phyloP scores from a whole-genome alignment of 1,140 invertebrate species.

The Zaprionus tsacasi region DNA sequence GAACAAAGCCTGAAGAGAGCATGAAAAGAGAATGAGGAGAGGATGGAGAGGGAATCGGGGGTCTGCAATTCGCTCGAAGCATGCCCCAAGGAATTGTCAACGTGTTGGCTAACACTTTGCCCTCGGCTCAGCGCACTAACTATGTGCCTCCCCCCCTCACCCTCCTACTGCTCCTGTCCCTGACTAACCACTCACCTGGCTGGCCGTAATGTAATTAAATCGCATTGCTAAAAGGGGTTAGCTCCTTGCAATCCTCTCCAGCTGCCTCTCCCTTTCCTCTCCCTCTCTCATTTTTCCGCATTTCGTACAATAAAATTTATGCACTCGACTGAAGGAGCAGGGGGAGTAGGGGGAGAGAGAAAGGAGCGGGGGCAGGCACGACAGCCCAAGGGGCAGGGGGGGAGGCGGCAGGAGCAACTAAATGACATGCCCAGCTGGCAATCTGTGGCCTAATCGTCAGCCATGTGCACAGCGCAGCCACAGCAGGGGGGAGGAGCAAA shows the following conservation, averaged over 20 bases:
- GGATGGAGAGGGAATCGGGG: background rate
- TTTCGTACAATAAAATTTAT: conserved; percentile 77
- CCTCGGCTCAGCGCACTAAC: background rate
- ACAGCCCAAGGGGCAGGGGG: background rate
- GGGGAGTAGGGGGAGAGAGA: background rate
- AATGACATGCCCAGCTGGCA: conserved; percentile 71
- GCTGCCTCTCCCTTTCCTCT: background rate
- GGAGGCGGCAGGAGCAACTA: conserved; percentile 45
- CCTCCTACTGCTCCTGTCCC: background rate
- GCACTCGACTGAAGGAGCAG: conserved; percentile 45
- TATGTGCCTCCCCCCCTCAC: background rate
- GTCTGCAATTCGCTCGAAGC: conserved; percentile 69
- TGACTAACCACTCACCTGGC: background rate
- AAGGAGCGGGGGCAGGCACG: background rate
- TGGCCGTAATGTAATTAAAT: conserved; percentile 72
- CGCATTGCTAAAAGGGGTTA: conserved; percentile 60
- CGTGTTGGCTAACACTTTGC: conserved; percentile 51
- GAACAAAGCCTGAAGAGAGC: background rate
- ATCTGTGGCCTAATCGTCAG: conserved; percentile 69
- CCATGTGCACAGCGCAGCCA: conserved; percentile 14
- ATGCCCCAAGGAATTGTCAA: conserved; percentile 72
- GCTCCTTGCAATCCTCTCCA: conserved; percentile 3
- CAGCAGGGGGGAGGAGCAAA: too few species aligned
- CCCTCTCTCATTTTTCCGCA: conserved; percentile 25
- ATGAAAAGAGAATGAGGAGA: background rate